Evolutionary conservation across 2,797 vertebrate species (phyloP).

Genomic region (Myotis myotis): DNA sequence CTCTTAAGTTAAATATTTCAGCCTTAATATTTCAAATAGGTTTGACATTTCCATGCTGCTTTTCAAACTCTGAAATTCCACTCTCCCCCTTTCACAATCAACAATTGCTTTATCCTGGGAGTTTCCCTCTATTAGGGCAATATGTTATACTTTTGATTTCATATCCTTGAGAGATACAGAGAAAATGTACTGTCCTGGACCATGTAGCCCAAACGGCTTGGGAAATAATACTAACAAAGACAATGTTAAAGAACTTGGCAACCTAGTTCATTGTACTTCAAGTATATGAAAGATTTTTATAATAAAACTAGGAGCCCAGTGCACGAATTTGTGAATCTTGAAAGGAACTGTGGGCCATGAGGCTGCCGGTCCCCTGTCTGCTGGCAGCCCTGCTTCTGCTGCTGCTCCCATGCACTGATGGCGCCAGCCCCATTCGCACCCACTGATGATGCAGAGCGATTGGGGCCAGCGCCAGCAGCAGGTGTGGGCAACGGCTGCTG

Average conservation of each 20-base stretch:
- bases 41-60: slow-evolving; percentile 60
- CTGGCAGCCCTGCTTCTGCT: no score
- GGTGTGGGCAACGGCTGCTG: no score
- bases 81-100: neutral
- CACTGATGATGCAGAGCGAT: no score
- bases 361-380: no score
- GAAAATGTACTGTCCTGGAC: neutral
- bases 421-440: no score
- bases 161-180: neutral
- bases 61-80: slow-evolving; percentile 51
- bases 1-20: slow-evolving; percentile 54
- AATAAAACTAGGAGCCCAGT: neutral
- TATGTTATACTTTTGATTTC: neutral
- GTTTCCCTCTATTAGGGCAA: neutral
- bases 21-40: neutral
- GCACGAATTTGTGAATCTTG: no score
- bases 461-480: no score
- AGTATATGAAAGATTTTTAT: neutral
- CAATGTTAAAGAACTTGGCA: slow-evolving; percentile 27
- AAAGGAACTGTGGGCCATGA: no score
- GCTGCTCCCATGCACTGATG: no score
- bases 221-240: slow-evolving; percentile 28
- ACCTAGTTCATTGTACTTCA: slow-evolving; percentile 31
- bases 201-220: neutral
- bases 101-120: slow-evolving; percentile 6